Conservation (phyloP, 2,888 invertebrate genomes). For the Chaetogeoica ovagalla region DNA sequence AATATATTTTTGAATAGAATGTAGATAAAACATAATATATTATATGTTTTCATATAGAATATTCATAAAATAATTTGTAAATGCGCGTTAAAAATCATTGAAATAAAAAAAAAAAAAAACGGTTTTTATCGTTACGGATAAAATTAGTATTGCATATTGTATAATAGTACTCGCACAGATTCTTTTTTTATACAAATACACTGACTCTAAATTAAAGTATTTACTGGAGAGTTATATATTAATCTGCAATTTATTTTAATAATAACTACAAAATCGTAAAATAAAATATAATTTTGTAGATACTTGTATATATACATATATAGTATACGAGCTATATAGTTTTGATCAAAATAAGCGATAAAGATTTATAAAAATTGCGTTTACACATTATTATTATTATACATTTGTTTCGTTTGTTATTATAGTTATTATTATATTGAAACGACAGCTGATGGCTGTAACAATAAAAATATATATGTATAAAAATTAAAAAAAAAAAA, state of each 20-base stretch:
- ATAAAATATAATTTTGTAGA: conserved; percentile 22
- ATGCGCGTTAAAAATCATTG: no score
- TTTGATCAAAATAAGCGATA: conserved; percentile 16
- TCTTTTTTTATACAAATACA: no score
- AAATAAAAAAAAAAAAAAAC: no score
- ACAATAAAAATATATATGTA: conserved; percentile 9
- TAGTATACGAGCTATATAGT: conserved; percentile 10
- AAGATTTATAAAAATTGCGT: conserved; percentile 41
- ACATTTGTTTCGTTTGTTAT: conserved; percentile 46
- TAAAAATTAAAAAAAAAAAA: background rate
- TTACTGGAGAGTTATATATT: no score
- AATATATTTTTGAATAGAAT: no score
- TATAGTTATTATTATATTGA: conserved; percentile 6
- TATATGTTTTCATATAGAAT: no score
- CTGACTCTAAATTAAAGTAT: no score
- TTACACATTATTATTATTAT: conserved; percentile 14
- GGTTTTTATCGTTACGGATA: no score
- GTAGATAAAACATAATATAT: no score
- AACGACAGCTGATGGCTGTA: conserved; percentile 49
- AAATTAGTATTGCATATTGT: no score
- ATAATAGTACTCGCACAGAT: no score
- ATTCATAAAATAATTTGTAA: no score
- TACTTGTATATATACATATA: background rate
- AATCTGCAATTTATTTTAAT: background rate
- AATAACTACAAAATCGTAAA: background rate